These are phyloP conservation scores for Platynereis dumerilii DNA, from an alignment of 2,888 invertebrate genomes.

Conservation along the genomic window DNA sequence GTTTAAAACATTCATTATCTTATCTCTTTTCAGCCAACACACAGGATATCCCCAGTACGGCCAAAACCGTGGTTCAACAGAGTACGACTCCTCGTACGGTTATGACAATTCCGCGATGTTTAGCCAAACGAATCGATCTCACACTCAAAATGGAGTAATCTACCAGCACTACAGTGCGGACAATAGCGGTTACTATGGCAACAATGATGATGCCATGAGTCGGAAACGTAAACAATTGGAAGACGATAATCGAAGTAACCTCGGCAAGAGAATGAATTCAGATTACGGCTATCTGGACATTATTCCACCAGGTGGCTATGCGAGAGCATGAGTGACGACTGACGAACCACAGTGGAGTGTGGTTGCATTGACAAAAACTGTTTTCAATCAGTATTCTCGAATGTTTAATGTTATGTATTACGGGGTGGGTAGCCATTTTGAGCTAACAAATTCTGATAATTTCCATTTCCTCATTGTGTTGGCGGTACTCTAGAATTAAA, in stretches of 20 bases:
- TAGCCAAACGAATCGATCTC: constrained; percentile 1
- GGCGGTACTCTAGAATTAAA: too few species aligned
- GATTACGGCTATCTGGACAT: too few species aligned
- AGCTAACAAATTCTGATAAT: too few species aligned
- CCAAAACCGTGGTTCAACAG: neutral
- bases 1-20: too few species aligned
- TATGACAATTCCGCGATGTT: constrained; percentile 9
- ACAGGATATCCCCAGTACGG: neutral
- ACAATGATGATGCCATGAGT: constrained; percentile 6
- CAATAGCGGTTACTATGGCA: constrained; percentile 3
- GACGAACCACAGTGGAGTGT: too few species aligned
- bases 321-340: constrained; percentile 15
- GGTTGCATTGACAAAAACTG: too few species aligned
- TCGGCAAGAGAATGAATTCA: neutral
- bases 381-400: too few species aligned
- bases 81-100: constrained; percentile 11
- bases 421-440: too few species aligned
- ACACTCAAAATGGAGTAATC: constrained; percentile 23
- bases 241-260: constrained; percentile 6
- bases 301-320: constrained; percentile 16
- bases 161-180: constrained; percentile 19
- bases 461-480: too few species aligned
- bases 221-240: constrained; percentile 17
- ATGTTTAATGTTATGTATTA: too few species aligned
- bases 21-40: too few species aligned